A percentile compares a stretch with the other conserved stretches of the same genome.
Evolutionary conservation across 2,797 vertebrate species (phyloP).

Genomic region (Falco concolor): DNA sequence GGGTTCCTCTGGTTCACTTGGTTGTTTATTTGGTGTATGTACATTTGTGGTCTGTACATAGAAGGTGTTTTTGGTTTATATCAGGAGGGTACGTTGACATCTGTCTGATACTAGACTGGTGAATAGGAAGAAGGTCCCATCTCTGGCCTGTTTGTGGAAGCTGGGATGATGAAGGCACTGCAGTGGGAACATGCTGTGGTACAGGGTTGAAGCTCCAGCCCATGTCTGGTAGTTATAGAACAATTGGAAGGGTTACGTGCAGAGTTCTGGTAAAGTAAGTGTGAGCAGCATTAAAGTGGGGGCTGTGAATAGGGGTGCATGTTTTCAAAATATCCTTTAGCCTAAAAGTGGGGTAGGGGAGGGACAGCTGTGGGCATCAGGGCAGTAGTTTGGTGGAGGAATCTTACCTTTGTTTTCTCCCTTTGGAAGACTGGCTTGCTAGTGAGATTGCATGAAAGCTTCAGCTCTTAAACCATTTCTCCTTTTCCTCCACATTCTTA

Average conservation of each 20-base stretch:
- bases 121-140: constrained; percentile 66
- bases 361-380: neutral
- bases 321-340: neutral
- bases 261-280: constrained; percentile 68
- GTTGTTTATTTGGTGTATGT: constrained; percentile 53
- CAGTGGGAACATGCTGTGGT: constrained; percentile 60
- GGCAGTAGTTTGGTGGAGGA: constrained; percentile 8
- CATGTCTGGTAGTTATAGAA: constrained; percentile 67
- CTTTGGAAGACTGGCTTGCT: constrained; percentile 50
- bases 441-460: constrained; percentile 58
- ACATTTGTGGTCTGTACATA: constrained; percentile 50
- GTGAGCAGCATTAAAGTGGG: neutral
- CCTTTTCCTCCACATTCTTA: neutral
- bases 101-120: constrained; percentile 65
- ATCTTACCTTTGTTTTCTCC: constrained; percentile 27
- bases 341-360: neutral
- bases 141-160: constrained; percentile 65
- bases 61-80: constrained; percentile 66
- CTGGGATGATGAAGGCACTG: constrained; percentile 67
- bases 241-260: constrained; percentile 66
- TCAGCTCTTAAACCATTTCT: constrained; percentile 3
- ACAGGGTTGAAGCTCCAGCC: constrained; percentile 67
- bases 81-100: constrained; percentile 63
- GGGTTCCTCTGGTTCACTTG: neutral
- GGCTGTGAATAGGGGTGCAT: constrained; percentile 40